phyloP scores from a whole-genome alignment of 2,888 invertebrate species.

The Neoaliturus tenellus region DNA sequence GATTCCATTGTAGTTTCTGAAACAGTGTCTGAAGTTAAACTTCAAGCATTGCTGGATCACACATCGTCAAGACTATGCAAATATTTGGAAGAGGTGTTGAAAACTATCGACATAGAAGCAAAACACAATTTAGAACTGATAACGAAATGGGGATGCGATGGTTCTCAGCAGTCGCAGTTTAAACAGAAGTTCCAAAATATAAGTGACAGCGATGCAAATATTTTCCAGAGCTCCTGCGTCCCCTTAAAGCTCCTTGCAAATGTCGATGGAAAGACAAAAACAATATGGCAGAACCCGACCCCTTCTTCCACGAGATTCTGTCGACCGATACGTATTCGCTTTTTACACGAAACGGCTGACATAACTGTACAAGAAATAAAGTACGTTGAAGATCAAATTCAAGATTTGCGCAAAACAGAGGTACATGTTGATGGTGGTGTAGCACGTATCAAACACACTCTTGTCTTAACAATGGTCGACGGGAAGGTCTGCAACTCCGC shows the following conservation, averaged over 20 bases:
- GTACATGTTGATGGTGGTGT: no score
- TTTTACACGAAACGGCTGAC: no score
- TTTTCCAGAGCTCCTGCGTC: slow-evolving; percentile 68
- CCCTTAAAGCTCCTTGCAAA: no score
- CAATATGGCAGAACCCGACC: slow-evolving; percentile 68
- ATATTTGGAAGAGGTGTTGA: slow-evolving; percentile 34
- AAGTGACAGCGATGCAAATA: slow-evolving; percentile 65
- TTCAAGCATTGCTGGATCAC: neutral
- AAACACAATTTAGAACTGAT: no score
- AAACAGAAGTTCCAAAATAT: slow-evolving; percentile 67
- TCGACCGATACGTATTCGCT: slow-evolving; percentile 68
- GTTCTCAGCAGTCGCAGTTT: slow-evolving; percentile 66
- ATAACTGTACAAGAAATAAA: slow-evolving; percentile 64
- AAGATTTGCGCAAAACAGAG: no score
- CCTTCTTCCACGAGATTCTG: slow-evolving; percentile 68
- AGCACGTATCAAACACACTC: no score
- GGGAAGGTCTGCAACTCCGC: slow-evolving; percentile 58
- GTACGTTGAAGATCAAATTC: slow-evolving; percentile 45
- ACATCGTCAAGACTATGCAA: neutral
- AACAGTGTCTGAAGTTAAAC: neutral
- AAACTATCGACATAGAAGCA: no score
- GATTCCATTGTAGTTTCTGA: neutral
- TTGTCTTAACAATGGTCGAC: slow-evolving; percentile 59
- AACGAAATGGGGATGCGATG: slow-evolving; percentile 68
- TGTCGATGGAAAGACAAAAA: no score